Base-by-base conservation (phyloP, 1,140 invertebrate genomes). In the Araneus ventricosus region DNA sequence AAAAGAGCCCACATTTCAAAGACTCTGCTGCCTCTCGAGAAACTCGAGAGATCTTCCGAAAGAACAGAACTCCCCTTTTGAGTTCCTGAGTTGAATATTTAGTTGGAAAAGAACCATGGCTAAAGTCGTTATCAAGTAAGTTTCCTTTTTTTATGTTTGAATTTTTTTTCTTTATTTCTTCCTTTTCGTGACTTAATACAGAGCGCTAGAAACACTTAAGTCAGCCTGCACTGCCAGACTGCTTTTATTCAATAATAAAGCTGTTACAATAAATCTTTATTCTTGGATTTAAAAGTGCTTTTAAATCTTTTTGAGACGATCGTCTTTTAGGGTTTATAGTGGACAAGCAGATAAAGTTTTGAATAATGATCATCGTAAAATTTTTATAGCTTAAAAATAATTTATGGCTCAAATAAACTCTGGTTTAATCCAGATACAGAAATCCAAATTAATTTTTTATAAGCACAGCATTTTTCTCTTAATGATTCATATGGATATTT, bases 111-210 rank as follows among this genome's bases (percentile, higher is more conserved):
- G 17, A 8, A 63, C 34, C 57, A 87, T 87, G 85, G 85, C 85
- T 87, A 87, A 87, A 87, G 85, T 87, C 20, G 34, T 61, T 61
- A 61, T 87, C 52, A 87, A 87, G 85, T 87, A 87, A 87, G 85
- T 87, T 37, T 20, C 6, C 41, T 87, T 30, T 63, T 10, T 84
- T 84, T 84, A 52, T 52, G 24, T 52, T 80, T 52, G 30, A 2
- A 52, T 45, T 84, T 52, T 45, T 24, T 2, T 7, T 45, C 20
- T 20, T 34, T 34, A 34, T 70, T 70, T 30, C 20, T 75, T 22
- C 5, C 5, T 22, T 5, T 37, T 75, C 8, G 14, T 37, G 0
- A 37, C 30, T 75, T 75, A 75, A 75, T 37, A 10, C 34, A 75
- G 17, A 30, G 30, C 30, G 34, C 14, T 14, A 75, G 34, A 75